Evolutionary conservation across 1,140 invertebrate genomes (phyloP).

Genomic region (Pseudomyrmex cubaensis): DNA sequence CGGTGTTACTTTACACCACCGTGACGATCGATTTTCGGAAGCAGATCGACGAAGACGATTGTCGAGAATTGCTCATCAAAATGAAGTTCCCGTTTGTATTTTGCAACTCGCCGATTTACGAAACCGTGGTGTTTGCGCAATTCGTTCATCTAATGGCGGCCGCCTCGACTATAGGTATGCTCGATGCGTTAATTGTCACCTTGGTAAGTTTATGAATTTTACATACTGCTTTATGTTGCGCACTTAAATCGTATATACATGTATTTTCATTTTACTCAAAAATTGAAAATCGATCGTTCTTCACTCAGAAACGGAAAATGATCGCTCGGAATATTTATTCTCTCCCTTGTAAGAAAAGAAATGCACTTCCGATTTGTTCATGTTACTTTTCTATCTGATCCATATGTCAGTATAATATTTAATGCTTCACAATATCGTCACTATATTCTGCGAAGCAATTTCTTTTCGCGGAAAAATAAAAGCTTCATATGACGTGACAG

Average conservation of each 20-base stretch:
- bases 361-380: too few species aligned
- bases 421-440: too few species aligned
- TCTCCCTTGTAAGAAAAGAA: too few species aligned
- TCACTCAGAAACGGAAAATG: too few species aligned
- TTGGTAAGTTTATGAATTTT: constrained; percentile 55
- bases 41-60: not conserved
- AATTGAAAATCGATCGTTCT: too few species aligned
- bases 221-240: not conserved
- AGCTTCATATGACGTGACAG: too few species aligned
- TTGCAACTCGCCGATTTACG: constrained; percentile 39
- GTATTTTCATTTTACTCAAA: not conserved
- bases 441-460: too few species aligned
- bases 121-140: constrained; percentile 36
- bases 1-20: constrained; percentile 42
- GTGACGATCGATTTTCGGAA: constrained; percentile 13
- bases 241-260: not conserved
- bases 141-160: constrained; percentile 44
- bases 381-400: too few species aligned
- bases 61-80: constrained; percentile 50
- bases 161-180: constrained; percentile 8
- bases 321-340: too few species aligned
- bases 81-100: constrained; percentile 62
- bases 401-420: too few species aligned
- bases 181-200: constrained; percentile 50
- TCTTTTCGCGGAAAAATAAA: too few species aligned